Evolutionary conservation across 2,888 invertebrate species (phyloP).

Genomic region (Ypsolopha sequella): DNA sequence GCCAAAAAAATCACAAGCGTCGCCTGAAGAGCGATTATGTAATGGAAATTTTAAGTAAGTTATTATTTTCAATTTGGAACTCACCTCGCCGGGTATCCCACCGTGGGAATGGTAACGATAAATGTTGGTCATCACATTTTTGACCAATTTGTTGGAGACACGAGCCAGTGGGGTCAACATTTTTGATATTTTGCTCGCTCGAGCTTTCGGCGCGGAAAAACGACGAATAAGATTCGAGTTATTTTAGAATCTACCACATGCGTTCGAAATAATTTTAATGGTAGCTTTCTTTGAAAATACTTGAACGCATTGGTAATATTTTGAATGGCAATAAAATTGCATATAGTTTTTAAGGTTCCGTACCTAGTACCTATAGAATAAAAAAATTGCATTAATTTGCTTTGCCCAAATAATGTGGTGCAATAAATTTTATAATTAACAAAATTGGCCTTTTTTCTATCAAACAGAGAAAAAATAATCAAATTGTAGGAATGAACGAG

Average conservation of each 20-base stretch:
- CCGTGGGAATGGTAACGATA: conserved; percentile 49
- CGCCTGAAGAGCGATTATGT: conserved; percentile 36
- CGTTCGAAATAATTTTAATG: not conserved
- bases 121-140: conserved; percentile 51
- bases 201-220: conserved; percentile 6
- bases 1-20: not conserved
- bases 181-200: conserved; percentile 16
- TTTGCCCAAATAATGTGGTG: too few relatives aligned
- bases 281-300: not conserved
- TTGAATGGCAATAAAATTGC: too few relatives aligned
- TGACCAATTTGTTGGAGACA: conserved; percentile 46
- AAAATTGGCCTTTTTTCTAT: too few relatives aligned
- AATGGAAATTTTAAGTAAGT: conserved; percentile 18
- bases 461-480: too few relatives aligned
- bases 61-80: conserved; percentile 16
- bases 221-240: not conserved
- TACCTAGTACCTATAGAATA: too few relatives aligned
- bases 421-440: too few relatives aligned
- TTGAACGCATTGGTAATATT: too few relatives aligned
- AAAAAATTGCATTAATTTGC: too few relatives aligned
- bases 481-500: too few relatives aligned
- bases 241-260: conserved; percentile 11
- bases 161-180: conserved; percentile 54
- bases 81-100: conserved; percentile 60
- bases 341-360: too few relatives aligned